Conservation (phyloP, 2,797 vertebrate species). For the Chelmon rostratus region DNA sequence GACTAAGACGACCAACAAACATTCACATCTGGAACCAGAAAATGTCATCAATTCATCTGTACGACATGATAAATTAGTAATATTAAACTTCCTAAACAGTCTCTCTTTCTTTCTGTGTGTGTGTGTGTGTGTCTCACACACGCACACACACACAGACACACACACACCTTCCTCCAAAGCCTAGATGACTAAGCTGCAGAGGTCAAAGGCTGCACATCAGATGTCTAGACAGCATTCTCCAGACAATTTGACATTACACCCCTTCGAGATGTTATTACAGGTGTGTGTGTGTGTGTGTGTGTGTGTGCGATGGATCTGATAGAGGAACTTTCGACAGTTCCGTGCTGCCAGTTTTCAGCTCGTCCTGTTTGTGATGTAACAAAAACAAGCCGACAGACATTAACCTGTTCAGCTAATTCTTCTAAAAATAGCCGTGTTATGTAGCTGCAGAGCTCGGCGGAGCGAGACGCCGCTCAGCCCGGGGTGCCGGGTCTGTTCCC, state of each 20-base stretch:
- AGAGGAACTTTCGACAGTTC: too few relatives aligned
- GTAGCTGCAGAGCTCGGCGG: not conserved
- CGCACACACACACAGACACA: constrained; percentile 26
- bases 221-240: constrained; percentile 61
- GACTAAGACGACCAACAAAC: too few relatives aligned
- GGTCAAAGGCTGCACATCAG: constrained; percentile 60
- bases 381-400: not conserved
- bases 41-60: too few relatives aligned
- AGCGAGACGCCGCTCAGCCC: not conserved
- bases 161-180: constrained; percentile 19
- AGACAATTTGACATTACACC: constrained; percentile 54
- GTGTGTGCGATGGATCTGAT: too few relatives aligned
- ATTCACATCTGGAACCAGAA: not conserved
- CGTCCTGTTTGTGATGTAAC: constrained; percentile 5
- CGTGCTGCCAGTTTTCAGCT: not conserved
- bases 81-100: not conserved
- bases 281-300: constrained; percentile 19
- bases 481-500: constrained; percentile 23
- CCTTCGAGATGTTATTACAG: constrained; percentile 26
- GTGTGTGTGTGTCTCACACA: not conserved
- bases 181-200: constrained; percentile 40
- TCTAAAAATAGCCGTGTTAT: not conserved
- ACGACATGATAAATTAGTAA: not conserved
- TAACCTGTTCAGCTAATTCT: not conserved
- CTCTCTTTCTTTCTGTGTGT: not conserved